Percentiles rank a stretch among this genome's conserved stretches.
phyloP scores from a whole-genome alignment of 2,888 invertebrate species.

The Epistrophella euchroma region DNA sequence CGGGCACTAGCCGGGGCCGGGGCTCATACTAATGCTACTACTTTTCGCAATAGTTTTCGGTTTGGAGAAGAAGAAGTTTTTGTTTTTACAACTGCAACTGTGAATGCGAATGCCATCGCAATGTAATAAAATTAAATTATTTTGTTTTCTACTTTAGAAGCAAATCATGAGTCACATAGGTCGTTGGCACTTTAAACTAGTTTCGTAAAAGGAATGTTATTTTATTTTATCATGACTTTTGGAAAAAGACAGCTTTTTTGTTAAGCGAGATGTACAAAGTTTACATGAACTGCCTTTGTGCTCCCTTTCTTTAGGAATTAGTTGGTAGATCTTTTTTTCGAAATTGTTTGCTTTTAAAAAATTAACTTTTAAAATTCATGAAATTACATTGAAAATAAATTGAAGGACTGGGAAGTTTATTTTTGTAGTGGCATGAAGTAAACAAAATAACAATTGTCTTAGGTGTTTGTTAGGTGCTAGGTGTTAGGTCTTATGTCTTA shows the following conservation, averaged over 20 bases:
- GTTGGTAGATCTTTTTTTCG: background rate
- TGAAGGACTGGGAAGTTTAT: too few species aligned
- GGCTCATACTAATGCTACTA: conserved; percentile 16
- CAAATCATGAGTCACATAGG: conserved; percentile 25
- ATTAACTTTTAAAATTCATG: too few species aligned
- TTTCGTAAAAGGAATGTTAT: conserved; percentile 8
- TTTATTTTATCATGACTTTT: background rate
- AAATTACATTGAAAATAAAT: too few species aligned
- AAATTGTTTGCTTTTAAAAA: too few species aligned
- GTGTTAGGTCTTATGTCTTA: too few species aligned
- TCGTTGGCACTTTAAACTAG: conserved; percentile 15
- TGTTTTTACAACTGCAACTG: conserved; percentile 8
- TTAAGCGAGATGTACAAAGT: background rate
- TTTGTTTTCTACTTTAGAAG: conserved; percentile 30
- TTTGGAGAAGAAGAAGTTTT: conserved; percentile 19
- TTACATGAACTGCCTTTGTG: background rate
- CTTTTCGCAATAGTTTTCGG: conserved; percentile 27
- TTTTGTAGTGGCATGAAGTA: too few species aligned
- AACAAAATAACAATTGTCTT: too few species aligned
- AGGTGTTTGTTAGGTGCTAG: too few species aligned
- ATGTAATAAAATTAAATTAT: conserved; percentile 35
- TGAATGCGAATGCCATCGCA: background rate
- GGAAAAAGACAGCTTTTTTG: background rate
- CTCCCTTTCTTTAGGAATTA: background rate
- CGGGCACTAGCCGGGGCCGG: background rate